Percentiles rank a stretch among this genome's conserved stretches.
Evolutionary conservation across 1,140 invertebrate genomes (phyloP).

Genomic region (Zaprionus tsacasi): DNA sequence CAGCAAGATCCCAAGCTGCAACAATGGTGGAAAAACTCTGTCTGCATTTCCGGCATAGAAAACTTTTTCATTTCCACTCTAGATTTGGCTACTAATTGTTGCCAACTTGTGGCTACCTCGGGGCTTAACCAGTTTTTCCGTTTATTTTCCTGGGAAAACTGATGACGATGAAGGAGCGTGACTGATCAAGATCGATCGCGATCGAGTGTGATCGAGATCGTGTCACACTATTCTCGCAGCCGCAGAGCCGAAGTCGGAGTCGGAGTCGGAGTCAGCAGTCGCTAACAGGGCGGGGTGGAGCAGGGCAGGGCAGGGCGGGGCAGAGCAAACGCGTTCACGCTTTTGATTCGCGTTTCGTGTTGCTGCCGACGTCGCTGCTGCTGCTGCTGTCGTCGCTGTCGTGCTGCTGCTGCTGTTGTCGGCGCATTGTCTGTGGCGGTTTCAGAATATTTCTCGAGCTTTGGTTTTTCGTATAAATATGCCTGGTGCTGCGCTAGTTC

Average conservation of each 20-base stretch:
- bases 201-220: constrained; percentile 32
- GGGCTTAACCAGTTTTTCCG: constrained; percentile 13
- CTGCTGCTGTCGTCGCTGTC: constrained; percentile 10
- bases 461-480: constrained; percentile 77
- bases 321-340: constrained; percentile 54
- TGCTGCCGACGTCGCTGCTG: background rate
- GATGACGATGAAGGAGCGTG: constrained; percentile 43
- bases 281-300: constrained; percentile 32
- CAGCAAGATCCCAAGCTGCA: constrained; percentile 7
- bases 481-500: constrained; percentile 38
- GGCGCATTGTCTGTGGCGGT: constrained; percentile 45
- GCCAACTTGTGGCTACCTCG: background rate
- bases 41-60: constrained; percentile 36
- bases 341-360: constrained; percentile 43
- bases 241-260: constrained; percentile 15
- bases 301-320: constrained; percentile 53
- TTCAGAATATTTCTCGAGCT: constrained; percentile 79
- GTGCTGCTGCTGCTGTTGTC: constrained; percentile 15
- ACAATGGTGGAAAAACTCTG: constrained; percentile 37
- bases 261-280: background rate
- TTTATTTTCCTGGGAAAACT: constrained; percentile 9
- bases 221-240: constrained; percentile 50
- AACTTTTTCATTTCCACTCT: constrained; percentile 8
- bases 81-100: constrained; percentile 15
- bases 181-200: constrained; percentile 44